Base-by-base conservation (phyloP, 2,888 invertebrate species). In the Melanotus villosus region DNA sequence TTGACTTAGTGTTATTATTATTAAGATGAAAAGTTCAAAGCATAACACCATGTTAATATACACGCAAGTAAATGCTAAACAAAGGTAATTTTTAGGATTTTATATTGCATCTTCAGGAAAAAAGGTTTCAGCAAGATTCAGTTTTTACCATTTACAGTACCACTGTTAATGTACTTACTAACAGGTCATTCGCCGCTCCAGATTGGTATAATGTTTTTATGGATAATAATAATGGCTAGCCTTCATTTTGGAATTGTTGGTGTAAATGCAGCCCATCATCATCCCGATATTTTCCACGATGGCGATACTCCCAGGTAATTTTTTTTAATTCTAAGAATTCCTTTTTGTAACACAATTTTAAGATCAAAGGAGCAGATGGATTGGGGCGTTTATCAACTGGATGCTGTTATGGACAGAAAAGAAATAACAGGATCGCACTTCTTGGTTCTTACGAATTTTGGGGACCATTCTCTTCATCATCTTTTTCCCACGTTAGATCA, bases 401-500 rank as follows among this genome's bases (percentile, higher is more conserved):
- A 94, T 78, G 89, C 93, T 0, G 87, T 93, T 0, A 89, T 91
- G 26, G 94, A 93, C 79, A 88, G 93, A 71, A 85, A 88, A 16
- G 91, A 93, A 72, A 86, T 91, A 68, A 89, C 89, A 9, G 89
- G 90, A 10, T 90, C 89, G 43, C 88, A 89, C 71, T 91, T 92
- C 79, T 84, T 92, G 70, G 89, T 89, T 0, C 81, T 94, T 59
- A 91, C 92, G 0, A 88, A 90, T 69, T 95, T 93, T 77, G 95
- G 95, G 0, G 90, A 92, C 68, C 95, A 95, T 80, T 87, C 88
- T 0, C 84, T 95, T 1, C 95, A 95, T 81, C 95, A 95, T 83
- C 85, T 95, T 14, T 91, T 95, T 76, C 95, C 95, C 0, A 92
- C 93, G 0, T 77, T 95, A 30, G 95, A 95, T 81, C 94, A 95